Base-by-base conservation (phyloP, 1,140 invertebrate species). In the Triops longicaudatus region DNA sequence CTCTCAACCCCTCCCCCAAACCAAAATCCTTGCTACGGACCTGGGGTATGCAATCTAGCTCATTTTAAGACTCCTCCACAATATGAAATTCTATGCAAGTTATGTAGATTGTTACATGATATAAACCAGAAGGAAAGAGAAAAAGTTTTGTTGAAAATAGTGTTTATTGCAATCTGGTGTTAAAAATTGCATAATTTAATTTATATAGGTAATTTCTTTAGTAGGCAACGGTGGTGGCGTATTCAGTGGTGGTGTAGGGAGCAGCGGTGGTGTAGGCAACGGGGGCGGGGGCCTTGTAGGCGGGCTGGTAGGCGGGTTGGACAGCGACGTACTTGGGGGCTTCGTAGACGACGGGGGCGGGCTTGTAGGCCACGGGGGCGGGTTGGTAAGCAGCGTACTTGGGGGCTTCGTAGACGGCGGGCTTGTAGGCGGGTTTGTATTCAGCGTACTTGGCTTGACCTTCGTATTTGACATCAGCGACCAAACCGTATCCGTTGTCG, bases 391-490 rank as follows among this genome's bases (percentile, higher is more conserved):
- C 50, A 5, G 22, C 50, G 7, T 17, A n/a, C 17, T 63, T 17
- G 50, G 50, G 50, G 31, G 31, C 31, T 37, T 37, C 31, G 31
- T 37, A 37, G 2, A 37, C 31, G 7, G 7, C 31, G 31, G 31
- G 31, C 31, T 37, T 37, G 22, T 63, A 63, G 50, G 50, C 50
- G 50, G 50, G 50, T 63, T 63, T 63, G 50, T 63, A 63, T 22
- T 63, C 50, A 7, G 76, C 63, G 72, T 80, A 79, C 28, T 79
- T 44, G 26, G 79, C 77, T 28, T 79, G 76, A 6, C 80, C 80
- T 7, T 75, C 75, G 72, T 79, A 80, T 72, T 78, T 75, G 43
- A 80, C 80, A 77, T 80, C 80, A 17, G 80, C 80, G 22, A 80
- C 79, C 42, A 77, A 80, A n/a, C 80, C 80, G 50, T 77, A 72